phyloP scores from a whole-genome alignment of 2,888 invertebrate species.

The Drosophila birchii region DNA sequence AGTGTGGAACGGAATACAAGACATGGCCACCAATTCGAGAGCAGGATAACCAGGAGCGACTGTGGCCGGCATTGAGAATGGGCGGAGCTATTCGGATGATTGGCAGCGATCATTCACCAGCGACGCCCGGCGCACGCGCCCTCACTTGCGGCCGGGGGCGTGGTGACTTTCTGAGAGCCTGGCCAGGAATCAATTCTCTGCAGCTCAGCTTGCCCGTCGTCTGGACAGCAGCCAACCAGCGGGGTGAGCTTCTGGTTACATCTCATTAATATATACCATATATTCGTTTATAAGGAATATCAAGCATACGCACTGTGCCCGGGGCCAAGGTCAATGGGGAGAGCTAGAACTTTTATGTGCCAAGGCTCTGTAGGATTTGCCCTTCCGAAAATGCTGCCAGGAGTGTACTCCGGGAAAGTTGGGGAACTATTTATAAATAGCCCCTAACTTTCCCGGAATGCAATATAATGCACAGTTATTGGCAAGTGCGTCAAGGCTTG shows the following conservation, averaged over 20 bases:
- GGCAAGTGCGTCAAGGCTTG: constrained; percentile 6
- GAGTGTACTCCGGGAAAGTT: too few species aligned
- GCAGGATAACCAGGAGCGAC: constrained; percentile 86
- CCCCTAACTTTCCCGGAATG: too few species aligned
- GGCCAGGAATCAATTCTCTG: constrained; percentile 90
- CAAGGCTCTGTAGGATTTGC: not conserved
- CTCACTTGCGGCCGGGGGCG: constrained; percentile 83
- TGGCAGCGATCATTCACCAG: constrained; percentile 89
- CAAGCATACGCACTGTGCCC: constrained; percentile 15
- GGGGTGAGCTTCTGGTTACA: constrained; percentile 31
- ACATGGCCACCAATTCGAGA: constrained; percentile 90
- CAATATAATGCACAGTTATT: not conserved
- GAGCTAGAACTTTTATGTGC: not conserved
- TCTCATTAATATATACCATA: not conserved
- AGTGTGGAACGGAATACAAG: constrained; percentile 89
- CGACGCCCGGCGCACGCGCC: constrained; percentile 88
- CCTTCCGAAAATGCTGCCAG: not conserved
- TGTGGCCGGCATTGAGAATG: constrained; percentile 87
- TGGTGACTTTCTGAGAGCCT: constrained; percentile 89
- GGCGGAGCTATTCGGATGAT: constrained; percentile 86
- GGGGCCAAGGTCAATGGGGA: not conserved
- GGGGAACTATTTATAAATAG: too few species aligned
- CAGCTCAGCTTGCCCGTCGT: constrained; percentile 89
- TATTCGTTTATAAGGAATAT: not conserved
- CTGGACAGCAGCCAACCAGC: constrained; percentile 87